Conservation (phyloP, 2,888 invertebrate species). For the Seira sanloemensis region DNA sequence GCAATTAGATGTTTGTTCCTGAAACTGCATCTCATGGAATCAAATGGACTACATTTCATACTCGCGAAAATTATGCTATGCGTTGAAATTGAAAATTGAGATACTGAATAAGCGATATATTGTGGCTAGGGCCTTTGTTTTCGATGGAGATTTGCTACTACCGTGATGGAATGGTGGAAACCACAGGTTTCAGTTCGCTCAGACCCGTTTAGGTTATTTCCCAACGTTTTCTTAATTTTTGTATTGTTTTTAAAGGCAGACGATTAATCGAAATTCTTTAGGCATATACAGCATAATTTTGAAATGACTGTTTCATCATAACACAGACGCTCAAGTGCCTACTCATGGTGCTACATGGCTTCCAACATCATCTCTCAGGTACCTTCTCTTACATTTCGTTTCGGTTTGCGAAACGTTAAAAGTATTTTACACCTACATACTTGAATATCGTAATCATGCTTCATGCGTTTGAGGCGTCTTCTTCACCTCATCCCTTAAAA, state of each 20-base stretch:
- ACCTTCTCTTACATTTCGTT: constrained; percentile 13
- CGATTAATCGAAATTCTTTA: neutral
- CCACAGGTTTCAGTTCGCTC: too few relatives aligned
- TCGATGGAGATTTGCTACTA: too few relatives aligned
- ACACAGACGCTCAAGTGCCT: neutral
- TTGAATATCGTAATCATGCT: too few relatives aligned
- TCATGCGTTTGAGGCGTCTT: neutral
- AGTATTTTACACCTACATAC: too few relatives aligned
- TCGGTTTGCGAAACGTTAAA: constrained; percentile 36
- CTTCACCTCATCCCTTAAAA: neutral
- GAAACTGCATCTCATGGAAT: too few relatives aligned
- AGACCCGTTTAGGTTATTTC: neutral
- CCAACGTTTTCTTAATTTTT: too few relatives aligned
- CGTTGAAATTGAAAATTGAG: neutral
- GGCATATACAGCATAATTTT: neutral
- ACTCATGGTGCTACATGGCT: neutral
- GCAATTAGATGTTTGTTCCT: too few relatives aligned
- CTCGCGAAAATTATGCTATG: neutral
- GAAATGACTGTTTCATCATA: neutral
- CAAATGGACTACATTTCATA: neutral
- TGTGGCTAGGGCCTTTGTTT: too few relatives aligned
- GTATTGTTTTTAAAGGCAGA: too few relatives aligned
- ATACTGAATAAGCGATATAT: too few relatives aligned
- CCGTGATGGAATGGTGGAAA: too few relatives aligned
- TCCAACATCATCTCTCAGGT: neutral